Conservation (phyloP, 1,140 invertebrate species). For the Papilio polyxenes region DNA sequence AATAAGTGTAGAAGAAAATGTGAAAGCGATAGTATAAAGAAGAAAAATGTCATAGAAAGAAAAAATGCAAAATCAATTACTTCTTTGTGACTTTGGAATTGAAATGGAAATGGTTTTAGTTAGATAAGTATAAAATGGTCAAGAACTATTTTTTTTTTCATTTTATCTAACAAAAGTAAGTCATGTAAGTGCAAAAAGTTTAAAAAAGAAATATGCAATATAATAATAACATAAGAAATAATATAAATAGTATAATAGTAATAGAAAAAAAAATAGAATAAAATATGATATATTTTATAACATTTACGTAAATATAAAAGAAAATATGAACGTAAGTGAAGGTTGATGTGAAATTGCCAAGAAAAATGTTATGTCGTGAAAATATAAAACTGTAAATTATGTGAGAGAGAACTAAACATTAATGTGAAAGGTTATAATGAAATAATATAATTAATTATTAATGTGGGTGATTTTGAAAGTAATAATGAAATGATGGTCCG, state of each 20-base stretch:
- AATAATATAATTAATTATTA: not conserved
- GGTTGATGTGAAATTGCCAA: too few species aligned
- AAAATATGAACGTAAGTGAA: slow-evolving; percentile 12
- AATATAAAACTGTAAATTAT: not conserved
- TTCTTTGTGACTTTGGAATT: not conserved
- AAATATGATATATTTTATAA: not conserved
- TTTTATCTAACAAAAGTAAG: too few species aligned
- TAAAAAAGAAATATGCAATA: not conserved
- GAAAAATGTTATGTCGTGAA: too few species aligned
- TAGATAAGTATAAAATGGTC: not conserved
- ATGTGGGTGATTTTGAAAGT: slow-evolving; percentile 14
- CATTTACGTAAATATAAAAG: not conserved
- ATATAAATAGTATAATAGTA: too few species aligned
- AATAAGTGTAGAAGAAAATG: slow-evolving; percentile 31
- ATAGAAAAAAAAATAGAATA: not conserved
- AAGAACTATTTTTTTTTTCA: not conserved
- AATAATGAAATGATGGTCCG: slow-evolving; percentile 15
- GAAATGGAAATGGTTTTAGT: not conserved
- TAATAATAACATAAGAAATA: too few species aligned
- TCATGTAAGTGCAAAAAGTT: not conserved
- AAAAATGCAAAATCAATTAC: not conserved
- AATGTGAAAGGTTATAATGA: slow-evolving; percentile 19
- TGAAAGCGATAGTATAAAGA: not conserved
- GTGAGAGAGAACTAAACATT: not conserved
- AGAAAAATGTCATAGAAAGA: not conserved